phyloP scores from a whole-genome alignment of 2,797 vertebrate species.

The Gephyroberyx darwinii region DNA sequence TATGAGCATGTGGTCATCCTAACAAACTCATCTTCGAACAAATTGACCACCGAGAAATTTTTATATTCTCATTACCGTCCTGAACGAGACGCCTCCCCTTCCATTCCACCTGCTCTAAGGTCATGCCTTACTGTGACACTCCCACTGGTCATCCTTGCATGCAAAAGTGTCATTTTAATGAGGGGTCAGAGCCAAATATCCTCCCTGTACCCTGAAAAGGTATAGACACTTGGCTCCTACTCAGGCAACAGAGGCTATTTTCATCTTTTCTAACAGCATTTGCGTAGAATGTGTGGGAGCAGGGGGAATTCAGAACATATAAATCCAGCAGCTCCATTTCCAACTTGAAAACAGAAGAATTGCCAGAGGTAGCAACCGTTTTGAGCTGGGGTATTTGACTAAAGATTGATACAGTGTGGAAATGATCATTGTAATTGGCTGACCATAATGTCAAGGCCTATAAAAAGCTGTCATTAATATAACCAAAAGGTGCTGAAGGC shows the following conservation, averaged over 20 bases:
- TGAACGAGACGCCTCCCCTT: slow-evolving; percentile 56
- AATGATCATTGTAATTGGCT: slow-evolving; percentile 74
- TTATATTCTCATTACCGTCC: slow-evolving; percentile 69
- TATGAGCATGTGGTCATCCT: slow-evolving; percentile 62
- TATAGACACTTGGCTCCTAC: slow-evolving; percentile 46
- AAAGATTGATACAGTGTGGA: slow-evolving; percentile 34
- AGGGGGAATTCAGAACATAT: not conserved
- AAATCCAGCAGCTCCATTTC: slow-evolving; percentile 19
- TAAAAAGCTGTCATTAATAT: slow-evolving; percentile 60
- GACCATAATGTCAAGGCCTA: slow-evolving; percentile 43
- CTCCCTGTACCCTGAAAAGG: slow-evolving; percentile 44
- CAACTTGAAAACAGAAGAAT: slow-evolving; percentile 30
- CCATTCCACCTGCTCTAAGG: slow-evolving; percentile 61
- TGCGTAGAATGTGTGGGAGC: not conserved
- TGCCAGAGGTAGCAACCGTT: not conserved
- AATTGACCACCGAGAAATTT: slow-evolving; percentile 63
- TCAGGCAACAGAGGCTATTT: slow-evolving; percentile 29
- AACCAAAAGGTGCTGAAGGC: slow-evolving; percentile 54
- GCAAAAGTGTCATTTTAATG: slow-evolving; percentile 64
- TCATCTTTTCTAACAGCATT: slow-evolving; percentile 21
- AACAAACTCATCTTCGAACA: slow-evolving; percentile 65
- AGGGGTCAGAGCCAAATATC: slow-evolving; percentile 49
- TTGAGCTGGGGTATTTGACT: slow-evolving; percentile 28
- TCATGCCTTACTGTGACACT: slow-evolving; percentile 52
- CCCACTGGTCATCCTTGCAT: slow-evolving; percentile 53